Percentiles rank a stretch among this genome's conserved stretches.
These are phyloP conservation scores for Podargus strigoides DNA, from an alignment of 2,797 vertebrate genomes.

Conservation along the genomic window DNA sequence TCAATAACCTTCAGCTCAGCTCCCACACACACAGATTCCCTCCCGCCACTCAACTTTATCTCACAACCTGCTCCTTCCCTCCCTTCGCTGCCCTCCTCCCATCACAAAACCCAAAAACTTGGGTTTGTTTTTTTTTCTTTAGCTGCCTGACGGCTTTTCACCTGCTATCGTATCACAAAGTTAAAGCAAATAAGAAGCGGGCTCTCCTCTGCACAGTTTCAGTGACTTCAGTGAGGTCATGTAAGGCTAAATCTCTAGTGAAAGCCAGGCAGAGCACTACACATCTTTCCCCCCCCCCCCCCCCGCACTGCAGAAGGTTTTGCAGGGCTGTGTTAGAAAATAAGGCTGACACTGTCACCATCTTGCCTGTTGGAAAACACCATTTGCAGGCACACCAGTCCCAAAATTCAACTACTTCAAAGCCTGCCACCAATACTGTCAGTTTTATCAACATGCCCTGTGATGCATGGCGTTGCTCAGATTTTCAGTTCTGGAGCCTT, in stretches of 20 bases:
- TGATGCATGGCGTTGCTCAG: accelerated
- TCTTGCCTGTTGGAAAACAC: not conserved
- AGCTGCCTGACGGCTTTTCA: not conserved
- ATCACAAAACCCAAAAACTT: not conserved
- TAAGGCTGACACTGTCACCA: not conserved
- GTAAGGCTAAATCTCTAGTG: not conserved
- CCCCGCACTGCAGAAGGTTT: slow-evolving; percentile 4
- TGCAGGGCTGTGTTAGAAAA: not conserved
- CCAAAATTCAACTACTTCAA: not conserved
- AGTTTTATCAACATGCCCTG: not conserved
- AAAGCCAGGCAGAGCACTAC: not conserved
- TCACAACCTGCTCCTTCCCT: not conserved
- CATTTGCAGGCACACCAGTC: not conserved
- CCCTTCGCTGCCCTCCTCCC: not conserved
- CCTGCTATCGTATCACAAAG: not conserved
- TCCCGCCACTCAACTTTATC: not conserved
- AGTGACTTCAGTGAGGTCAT: not conserved
- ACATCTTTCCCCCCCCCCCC: not conserved
- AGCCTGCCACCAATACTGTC: not conserved
- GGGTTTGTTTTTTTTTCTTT: not conserved
- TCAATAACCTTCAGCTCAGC: not conserved
- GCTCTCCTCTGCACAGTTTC: not conserved
- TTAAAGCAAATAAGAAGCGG: not conserved
- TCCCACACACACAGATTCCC: not conserved
- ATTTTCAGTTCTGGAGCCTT: not conserved